phyloP scores from a whole-genome alignment of 2,888 invertebrate genomes.

The Listrodromus nycthemerus region DNA sequence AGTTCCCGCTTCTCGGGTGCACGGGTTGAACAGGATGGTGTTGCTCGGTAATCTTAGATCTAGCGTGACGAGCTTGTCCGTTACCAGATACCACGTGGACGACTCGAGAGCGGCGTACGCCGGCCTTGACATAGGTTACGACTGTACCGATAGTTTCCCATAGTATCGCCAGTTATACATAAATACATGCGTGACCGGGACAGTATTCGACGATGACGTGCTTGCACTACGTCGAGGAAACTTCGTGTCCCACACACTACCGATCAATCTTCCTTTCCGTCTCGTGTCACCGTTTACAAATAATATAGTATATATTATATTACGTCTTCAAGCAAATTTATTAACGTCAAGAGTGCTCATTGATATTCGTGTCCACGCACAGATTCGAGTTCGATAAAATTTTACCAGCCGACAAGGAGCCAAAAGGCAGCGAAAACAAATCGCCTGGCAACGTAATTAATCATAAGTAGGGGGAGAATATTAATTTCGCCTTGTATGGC shows the following conservation, averaged over 20 bases:
- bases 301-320: background rate
- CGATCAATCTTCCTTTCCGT: conserved; percentile 6
- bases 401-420: background rate
- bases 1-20: background rate
- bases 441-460: too few relatives aligned
- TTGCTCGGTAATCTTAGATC: conserved; percentile 56
- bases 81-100: conserved; percentile 9
- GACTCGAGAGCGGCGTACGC: background rate
- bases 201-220: background rate
- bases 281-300: background rate
- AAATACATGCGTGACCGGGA: conserved; percentile 18
- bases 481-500: too few relatives aligned
- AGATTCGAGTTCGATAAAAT: background rate
- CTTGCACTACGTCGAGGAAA: background rate
- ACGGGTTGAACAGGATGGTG: conserved; percentile 38
- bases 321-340: background rate
- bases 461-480: too few relatives aligned
- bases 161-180: background rate
- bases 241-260: conserved; percentile 10
- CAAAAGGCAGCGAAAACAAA: too few relatives aligned
- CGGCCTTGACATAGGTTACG: conserved; percentile 30
- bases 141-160: background rate
- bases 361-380: background rate
- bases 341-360: background rate
- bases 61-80: conserved; percentile 52